phyloP scores from a whole-genome alignment of 2,113 vertebrate species.

The Lucifuga dentata region DNA sequence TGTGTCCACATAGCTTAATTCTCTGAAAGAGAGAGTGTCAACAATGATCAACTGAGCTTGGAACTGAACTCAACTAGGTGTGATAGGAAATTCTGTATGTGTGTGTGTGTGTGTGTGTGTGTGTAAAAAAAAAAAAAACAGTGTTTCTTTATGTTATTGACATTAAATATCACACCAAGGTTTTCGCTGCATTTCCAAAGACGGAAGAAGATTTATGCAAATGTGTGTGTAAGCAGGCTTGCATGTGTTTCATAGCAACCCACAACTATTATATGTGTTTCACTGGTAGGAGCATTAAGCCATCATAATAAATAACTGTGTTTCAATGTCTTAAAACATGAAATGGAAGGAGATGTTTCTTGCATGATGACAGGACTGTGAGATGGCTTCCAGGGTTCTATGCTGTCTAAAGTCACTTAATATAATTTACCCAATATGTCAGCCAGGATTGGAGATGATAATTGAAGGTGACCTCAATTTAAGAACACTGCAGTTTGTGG shows the following conservation, averaged over 20 bases:
- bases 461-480: slow-evolving; percentile 76
- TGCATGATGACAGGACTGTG: slow-evolving; percentile 4
- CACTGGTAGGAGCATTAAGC: slow-evolving; percentile 26
- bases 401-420: slow-evolving; percentile 57
- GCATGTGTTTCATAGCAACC: background rate
- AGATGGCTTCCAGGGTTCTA: slow-evolving; percentile 35
- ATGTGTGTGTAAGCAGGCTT: slow-evolving; percentile 8
- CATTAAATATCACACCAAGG: slow-evolving; percentile 51
- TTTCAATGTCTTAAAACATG: slow-evolving; percentile 48
- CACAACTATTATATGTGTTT: slow-evolving; percentile 38
- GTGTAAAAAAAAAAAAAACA: background rate
- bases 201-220: slow-evolving; percentile 53
- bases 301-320: slow-evolving; percentile 22
- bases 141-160: slow-evolving; percentile 15
- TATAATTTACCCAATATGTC: slow-evolving; percentile 62
- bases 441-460: slow-evolving; percentile 45
- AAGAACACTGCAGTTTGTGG: slow-evolving; percentile 44
- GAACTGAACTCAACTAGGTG: background rate
- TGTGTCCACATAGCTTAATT: slow-evolving; percentile 17
- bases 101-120: slow-evolving; percentile 1
- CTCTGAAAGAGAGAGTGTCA: slow-evolving; percentile 17
- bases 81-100: background rate
- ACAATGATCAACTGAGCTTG: slow-evolving; percentile 21
- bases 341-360: slow-evolving; percentile 44
- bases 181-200: slow-evolving; percentile 45